Base-by-base conservation (phyloP, 2,888 invertebrate genomes). In the Pantelozetes paolii region DNA sequence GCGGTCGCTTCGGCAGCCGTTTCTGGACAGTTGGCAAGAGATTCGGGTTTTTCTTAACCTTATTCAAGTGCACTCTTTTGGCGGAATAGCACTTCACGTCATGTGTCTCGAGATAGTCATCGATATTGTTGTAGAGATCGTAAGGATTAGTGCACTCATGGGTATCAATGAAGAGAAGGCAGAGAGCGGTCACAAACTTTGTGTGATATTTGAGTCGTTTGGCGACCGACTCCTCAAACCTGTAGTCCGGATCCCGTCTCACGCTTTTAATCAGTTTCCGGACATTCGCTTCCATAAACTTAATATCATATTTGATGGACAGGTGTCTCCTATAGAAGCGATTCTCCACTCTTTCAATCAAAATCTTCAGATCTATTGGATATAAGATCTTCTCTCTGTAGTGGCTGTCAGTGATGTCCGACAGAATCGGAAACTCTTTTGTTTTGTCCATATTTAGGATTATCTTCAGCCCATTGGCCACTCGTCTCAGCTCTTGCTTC, bases 31-130 rank as follows among this genome's bases (percentile, higher is more conserved):
- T 30, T 9, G 62, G 62, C 32, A 30, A 15, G 13, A 23, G 1
- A 15, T 30, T 18, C 20, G 62, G 30, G 6, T 36, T 9, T 15
- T 62, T 62, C 32, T 30, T 62, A 11, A 3, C 18, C 32, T 11
- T 15, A 32, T 62, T 62, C 32, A 62, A n/a, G 62, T 62, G 30
- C 28, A 36, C 32, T 9, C 62, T 15, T 62, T 62, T 62, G 13
- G 32, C 62, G n/a, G 62, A 62, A 62, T 62, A 62, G 62, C 30
- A 62, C 62, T 62, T 62, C 18, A 62, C 32, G 62, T 62, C 62
- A 36, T 62, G 62, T n/a, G 62, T 62, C n/a, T 62, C 62, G n/a
- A 62, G n/a, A 62, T 62, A 62, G 30, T 62, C 62, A 28, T 30
- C 32, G 20, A 62, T 62, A 32, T 62, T 62, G n/a, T 11, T 30